phyloP scores from a whole-genome alignment of 2,797 vertebrate species.

The Onychomys arenicola region DNA sequence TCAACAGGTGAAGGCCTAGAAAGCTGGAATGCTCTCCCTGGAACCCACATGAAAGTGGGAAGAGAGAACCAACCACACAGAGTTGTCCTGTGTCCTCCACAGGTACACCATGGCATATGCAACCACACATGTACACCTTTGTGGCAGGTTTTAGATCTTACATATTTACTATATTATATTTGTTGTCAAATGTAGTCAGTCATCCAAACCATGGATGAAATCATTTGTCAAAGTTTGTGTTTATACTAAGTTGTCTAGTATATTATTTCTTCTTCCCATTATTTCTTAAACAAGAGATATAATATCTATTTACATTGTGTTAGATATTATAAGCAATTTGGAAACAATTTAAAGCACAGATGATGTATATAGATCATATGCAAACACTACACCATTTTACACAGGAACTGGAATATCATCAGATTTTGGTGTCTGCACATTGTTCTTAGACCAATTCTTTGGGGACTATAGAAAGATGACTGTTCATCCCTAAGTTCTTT shows the following conservation, averaged over 20 bases:
- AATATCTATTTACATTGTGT: neutral
- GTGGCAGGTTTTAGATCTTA: neutral
- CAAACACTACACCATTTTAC: neutral
- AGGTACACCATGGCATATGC: neutral
- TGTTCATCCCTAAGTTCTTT: neutral
- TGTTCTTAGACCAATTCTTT: neutral
- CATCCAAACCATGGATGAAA: neutral
- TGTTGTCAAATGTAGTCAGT: neutral
- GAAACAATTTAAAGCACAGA: neutral
- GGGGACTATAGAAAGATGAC: neutral
- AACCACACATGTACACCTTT: neutral
- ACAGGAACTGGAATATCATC: neutral
- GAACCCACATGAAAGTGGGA: neutral
- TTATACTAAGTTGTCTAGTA: neutral
- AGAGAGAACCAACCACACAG: neutral
- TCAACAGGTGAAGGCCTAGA: neutral
- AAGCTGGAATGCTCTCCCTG: neutral
- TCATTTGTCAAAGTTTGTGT: neutral
- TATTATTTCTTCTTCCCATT: neutral
- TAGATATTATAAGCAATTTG: neutral
- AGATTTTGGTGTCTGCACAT: neutral
- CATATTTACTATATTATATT: neutral
- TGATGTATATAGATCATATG: fast-evolving
- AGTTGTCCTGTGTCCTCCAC: neutral
- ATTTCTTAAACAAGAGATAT: neutral